Base-by-base conservation (phyloP, 2,797 vertebrate species). In the Urosaurus nigricauda region DNA sequence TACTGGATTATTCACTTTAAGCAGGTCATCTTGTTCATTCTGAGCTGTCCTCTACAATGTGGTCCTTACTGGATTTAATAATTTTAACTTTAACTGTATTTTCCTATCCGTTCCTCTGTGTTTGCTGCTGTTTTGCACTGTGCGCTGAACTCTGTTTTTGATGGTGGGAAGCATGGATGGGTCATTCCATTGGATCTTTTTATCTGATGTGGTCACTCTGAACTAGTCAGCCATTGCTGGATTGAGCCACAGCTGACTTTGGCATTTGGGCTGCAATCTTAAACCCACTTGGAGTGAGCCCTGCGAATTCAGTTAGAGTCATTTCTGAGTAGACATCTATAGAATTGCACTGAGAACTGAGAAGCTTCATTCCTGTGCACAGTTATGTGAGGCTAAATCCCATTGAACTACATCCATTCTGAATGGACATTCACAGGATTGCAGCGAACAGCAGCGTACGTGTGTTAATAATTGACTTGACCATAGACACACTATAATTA, bases 251-350 rank as follows among this genome's bases (percentile, higher is more conserved):
- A 58, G 14, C 2, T 79, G 83, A 12, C 83, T 60, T 2, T 85
- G 75, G 17, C 13, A 70, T 63, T 71, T 86, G 19, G 32, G 79
- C 26, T 87, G 73, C 26, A 84, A 37, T 70, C 70, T 73, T 78
- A 24, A 70, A 70, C 35, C 32, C 68, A 37, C 17, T 47, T 74
- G 40, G 40, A 63, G 2, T 47, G 63, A 73, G 13, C 24, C 26
- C 73, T 12, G 65, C 56, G 35, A 88, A 79, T 35, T 56, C 73
- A 56, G 43, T 16, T 37, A 26, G 65, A 32, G 8, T 84, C 40
- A 70, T 58, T 71, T 79, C n/a, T 70, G 19, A 40, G 37, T 70
- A 88, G n/a, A 7, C 11, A 29, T 84, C 26, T 26, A 40, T 35
- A 58, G 35, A 47, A n/a, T 58, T 79, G 58, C 53, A 86, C 74